Conservation (phyloP, 2,797 vertebrate genomes). For the Nothura maculosa region DNA sequence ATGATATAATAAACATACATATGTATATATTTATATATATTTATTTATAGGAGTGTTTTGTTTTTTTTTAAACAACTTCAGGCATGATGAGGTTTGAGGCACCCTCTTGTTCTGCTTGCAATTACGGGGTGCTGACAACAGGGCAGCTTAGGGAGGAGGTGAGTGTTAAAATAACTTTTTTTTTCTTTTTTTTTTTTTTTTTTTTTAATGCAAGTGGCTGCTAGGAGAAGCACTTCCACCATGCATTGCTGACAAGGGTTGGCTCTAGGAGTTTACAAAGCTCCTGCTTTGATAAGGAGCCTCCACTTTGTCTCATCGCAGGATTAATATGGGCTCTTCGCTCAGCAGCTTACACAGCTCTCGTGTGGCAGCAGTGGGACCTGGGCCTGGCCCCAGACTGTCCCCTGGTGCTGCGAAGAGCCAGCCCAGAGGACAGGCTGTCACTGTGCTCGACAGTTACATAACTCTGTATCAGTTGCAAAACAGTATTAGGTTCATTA, state of each 20-base stretch:
- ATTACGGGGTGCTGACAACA: neutral
- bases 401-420: neutral
- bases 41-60: neutral
- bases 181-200: neutral
- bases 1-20: no score
- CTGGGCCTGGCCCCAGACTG: neutral
- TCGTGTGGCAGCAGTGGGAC: no score
- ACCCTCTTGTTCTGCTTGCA: neutral
- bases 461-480: neutral
- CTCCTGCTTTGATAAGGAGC: neutral
- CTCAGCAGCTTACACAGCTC: neutral
- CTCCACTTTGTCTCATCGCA: neutral
- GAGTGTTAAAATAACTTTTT: neutral
- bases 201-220: neutral
- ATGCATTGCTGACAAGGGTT: no score
- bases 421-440: neutral
- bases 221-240: no score
- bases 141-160: accelerated
- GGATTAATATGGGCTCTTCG: neutral
- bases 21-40: no score
- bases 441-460: neutral
- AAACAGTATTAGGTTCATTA: neutral
- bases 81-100: accelerated
- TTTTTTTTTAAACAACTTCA: neutral
- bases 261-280: neutral